phyloP scores from a whole-genome alignment of 37 sponge, comb jelly and placozoan species.

The Diacarnus erythraeanus region DNA sequence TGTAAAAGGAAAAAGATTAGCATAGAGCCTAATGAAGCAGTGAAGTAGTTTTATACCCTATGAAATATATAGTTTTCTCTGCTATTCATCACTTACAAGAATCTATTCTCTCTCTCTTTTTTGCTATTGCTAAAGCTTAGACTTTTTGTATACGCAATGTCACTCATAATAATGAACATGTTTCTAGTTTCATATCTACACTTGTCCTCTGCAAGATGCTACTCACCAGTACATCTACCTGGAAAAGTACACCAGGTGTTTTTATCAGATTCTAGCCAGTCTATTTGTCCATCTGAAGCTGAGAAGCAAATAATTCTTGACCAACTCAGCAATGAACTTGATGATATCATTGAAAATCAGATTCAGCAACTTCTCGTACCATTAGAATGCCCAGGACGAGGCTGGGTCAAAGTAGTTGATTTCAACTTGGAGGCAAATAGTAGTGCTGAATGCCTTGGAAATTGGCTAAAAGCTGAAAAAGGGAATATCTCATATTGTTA shows the following conservation, averaged over 20 bases:
- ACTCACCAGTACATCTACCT: not conserved
- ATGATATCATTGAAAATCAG: not conserved
- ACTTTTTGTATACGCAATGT: not conserved
- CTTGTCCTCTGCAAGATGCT: not conserved
- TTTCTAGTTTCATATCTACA: not conserved
- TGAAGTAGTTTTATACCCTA: too few relatives aligned
- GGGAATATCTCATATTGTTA: too few relatives aligned
- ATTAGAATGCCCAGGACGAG: not conserved
- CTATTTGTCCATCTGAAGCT: not conserved
- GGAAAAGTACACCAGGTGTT: not conserved
- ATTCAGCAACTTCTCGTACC: not conserved
- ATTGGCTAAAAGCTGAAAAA: not conserved
- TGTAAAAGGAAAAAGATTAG: too few relatives aligned
- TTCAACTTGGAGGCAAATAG: slow-evolving; percentile 21
- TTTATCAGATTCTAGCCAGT: not conserved
- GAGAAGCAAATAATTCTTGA: not conserved
- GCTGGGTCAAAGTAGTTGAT: slow-evolving; percentile 19
- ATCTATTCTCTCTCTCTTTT: too few relatives aligned
- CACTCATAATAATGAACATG: not conserved
- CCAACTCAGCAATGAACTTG: slow-evolving; percentile 1
- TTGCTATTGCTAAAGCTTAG: too few relatives aligned
- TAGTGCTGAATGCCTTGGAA: not conserved
- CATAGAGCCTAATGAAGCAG: too few relatives aligned
- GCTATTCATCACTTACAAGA: too few relatives aligned
- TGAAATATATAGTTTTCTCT: too few relatives aligned